Base-by-base conservation (phyloP, 2,113 vertebrate genomes). In the Chrysochloris asiatica region DNA sequence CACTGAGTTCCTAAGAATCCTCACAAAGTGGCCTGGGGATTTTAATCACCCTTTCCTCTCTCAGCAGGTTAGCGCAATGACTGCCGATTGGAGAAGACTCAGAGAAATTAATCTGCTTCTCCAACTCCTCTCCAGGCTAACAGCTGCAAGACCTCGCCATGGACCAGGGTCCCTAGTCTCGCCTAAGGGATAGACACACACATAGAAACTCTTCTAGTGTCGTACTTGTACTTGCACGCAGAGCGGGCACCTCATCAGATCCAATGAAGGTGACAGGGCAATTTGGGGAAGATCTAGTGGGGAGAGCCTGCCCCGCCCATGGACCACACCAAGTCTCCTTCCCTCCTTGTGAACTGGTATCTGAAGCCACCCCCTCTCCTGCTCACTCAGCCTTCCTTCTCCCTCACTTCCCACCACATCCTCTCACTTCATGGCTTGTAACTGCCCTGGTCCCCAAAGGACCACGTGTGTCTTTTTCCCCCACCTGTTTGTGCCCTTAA, bases 51-150 rank as follows among this genome's bases (percentile, higher is more conserved):
- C 6, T 94, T 93, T 97, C 94, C 96, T 96, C 50, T 79, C 96
- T 96, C 95, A 95, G 94, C 97, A 98, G 97, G 97, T 95, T 95
- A 93, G 93, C 94, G 83, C 93, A 59, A 87, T 14, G 83, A 81
- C 90, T 86, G 86, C 14, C 22, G 83, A 91, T 95, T 90, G 83
- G 76, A 0, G 92, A 88, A 88, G 88, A 73, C 30, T 93, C 90
- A 75, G 47, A 92, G 86, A 93, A 90, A 78, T 8, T 13, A 52
- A 48, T 81, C 75, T 47, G 3, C 59, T 17, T 71, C 75, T 56
- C 9, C 9, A 86, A 93, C 50, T 83, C 90, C 88, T 83, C 61
- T 93, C 65, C 73, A 65, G 43, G 6, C 43, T 69, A 36, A 50
- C 85, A 92, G 65, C 83, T 77, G 86, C n/a, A 26, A 83, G 71